A percentile compares a stretch with the other conserved stretches of the same genome.
phyloP scores from a whole-genome alignment of 2,113 vertebrate genomes.

The Jaculus jaculus region DNA sequence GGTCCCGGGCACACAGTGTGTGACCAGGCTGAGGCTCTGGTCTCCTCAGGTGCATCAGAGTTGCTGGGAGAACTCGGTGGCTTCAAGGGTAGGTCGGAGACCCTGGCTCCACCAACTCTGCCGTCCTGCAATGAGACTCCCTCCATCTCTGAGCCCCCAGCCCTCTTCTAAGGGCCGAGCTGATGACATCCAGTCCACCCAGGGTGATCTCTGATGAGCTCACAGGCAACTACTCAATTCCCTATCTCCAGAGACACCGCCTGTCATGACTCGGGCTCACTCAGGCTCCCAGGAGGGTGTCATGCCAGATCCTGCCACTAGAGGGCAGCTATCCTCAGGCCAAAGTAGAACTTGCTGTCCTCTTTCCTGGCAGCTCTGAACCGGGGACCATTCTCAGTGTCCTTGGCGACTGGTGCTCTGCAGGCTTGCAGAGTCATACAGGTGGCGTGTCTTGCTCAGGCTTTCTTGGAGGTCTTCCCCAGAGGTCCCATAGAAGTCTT shows the following conservation, averaged over 20 bases:
- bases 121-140: not conserved
- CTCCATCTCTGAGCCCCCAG: not conserved
- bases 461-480: too few relatives aligned
- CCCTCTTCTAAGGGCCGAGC: not conserved
- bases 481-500: too few relatives aligned
- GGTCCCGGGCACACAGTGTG: not conserved
- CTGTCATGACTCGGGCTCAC: rapidly evolving
- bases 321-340: not conserved
- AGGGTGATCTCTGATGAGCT: not conserved
- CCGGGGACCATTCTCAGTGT: too few relatives aligned
- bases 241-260: not conserved
- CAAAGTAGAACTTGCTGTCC: not conserved
- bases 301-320: not conserved
- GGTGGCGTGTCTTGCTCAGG: too few relatives aligned
- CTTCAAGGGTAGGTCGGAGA: rapidly evolving
- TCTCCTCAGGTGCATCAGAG: rapidly evolving
- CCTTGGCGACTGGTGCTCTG: too few relatives aligned
- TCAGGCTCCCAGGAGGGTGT: not conserved
- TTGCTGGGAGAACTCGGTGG: not conserved
- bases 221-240: not conserved
- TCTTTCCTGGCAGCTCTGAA: not conserved
- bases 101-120: not conserved
- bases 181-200: not conserved
- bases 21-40: not conserved
- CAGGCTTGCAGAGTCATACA: too few relatives aligned